Conservation (phyloP, 2,888 invertebrate genomes). For the Dioctria rufipes region DNA sequence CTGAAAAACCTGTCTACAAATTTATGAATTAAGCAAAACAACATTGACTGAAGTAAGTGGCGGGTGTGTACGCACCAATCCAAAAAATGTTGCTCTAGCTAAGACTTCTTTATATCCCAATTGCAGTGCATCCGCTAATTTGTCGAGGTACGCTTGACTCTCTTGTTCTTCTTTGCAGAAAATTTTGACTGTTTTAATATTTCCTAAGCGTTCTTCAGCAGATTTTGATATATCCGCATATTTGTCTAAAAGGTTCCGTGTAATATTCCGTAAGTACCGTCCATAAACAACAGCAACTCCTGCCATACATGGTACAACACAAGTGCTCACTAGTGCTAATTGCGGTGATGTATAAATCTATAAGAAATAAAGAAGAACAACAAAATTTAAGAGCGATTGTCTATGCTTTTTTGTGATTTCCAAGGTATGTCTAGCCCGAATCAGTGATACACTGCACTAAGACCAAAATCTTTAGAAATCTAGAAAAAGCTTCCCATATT, state of each 20-base stretch:
- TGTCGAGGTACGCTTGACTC: constrained; percentile 77
- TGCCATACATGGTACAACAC: constrained; percentile 93
- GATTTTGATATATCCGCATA: constrained; percentile 79
- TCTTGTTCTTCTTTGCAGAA: constrained; percentile 91
- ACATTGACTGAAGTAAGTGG: background rate
- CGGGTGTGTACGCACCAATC: constrained; percentile 76
- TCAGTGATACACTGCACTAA: too few relatives aligned
- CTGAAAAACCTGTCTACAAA: constrained; percentile 86
- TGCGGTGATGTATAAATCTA: constrained; percentile 94
- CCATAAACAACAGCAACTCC: constrained; percentile 87
- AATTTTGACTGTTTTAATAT: constrained; percentile 93
- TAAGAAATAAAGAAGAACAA: constrained; percentile 60
- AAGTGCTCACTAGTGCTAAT: constrained; percentile 87
- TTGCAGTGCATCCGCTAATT: constrained; percentile 80
- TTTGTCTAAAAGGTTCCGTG: constrained; percentile 82
- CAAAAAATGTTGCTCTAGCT: constrained; percentile 92
- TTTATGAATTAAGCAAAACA: constrained; percentile 7
- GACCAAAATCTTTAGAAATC: too few relatives aligned
- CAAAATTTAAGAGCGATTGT: background rate
- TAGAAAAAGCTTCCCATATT: too few relatives aligned
- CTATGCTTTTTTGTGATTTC: too few relatives aligned
- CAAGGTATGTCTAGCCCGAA: too few relatives aligned
- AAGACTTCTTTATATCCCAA: constrained; percentile 90
- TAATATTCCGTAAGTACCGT: constrained; percentile 87
- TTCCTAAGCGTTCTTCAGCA: constrained; percentile 93